Base-by-base conservation (phyloP, 2,797 vertebrate genomes). In the Coranthus polyacanthus region DNA sequence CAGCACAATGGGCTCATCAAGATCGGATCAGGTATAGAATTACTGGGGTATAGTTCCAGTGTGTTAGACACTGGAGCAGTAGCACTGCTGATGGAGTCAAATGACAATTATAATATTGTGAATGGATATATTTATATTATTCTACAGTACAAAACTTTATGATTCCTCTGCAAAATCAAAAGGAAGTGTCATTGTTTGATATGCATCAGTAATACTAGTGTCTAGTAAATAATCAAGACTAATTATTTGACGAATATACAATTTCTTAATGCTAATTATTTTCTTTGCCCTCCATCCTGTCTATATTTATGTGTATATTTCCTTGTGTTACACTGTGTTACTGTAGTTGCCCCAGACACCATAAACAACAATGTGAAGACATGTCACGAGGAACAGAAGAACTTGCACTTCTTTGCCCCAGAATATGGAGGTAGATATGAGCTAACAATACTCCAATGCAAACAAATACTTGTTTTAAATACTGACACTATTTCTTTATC, bases 351-450 rank as follows among this genome's bases (percentile, higher is more conserved):
- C 50, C 97, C 97, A 7, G 97, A 98, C 84, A 97, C 97, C 7
- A 99, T 99, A 86, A 98, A 98, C 92, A 97, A 96, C 87, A 96
- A 98, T 0, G 97, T 99, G 91, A 98, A 99, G 93, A 98, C 97
- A 0, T 98, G 95, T 89, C 93, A 95, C 3, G 97, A 97, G 85
- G 96, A 98, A 67, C 94, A 96, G 92, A 98, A 97, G 80, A 98
- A 99, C 89, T 84, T 98, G 88, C 97, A 99, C 89, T 99, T 98
- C 90, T 98, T 96, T 85, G 97, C 97, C 55, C 97, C 97, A 0
- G 97, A 98, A 86, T 98, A 98, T 42, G 96, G 96, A 95, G 96
- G 96, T 97, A 92, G 11, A 59, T 2, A 34, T 43, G 2, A 47
- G 12, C 15, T 39, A 55, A 56, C 26, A 7, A 29, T 29, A 5